Conservation (phyloP, 1,140 invertebrate species). For the Trachelipus rathkii region DNA sequence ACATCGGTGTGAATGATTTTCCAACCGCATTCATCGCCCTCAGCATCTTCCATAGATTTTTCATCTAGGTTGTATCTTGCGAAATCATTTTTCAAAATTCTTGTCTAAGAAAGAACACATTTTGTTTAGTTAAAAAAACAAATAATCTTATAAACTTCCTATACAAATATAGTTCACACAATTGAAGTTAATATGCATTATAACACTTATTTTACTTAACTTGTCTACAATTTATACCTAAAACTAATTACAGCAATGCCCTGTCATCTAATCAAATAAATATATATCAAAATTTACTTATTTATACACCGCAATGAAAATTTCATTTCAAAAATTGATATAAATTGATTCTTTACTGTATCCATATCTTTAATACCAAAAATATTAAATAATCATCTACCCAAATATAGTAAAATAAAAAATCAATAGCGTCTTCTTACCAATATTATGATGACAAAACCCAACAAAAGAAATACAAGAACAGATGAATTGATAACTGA, state of each 20-base stretch:
- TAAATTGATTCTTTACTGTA: background rate
- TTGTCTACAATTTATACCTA: no score
- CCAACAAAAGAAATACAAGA: conserved; percentile 56
- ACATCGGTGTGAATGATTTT: conserved; percentile 59
- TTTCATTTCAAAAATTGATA: background rate
- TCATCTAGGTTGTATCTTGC: conserved; percentile 55
- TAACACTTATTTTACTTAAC: no score
- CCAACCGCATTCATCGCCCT: conserved; percentile 56
- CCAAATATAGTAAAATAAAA: background rate
- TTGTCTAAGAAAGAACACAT: conserved; percentile 49
- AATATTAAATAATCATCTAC: background rate
- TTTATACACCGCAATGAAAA: no score
- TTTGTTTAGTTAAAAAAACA: background rate
- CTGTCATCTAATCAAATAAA: no score
- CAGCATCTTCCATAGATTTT: conserved; percentile 52
- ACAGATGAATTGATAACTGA: conserved; percentile 58
- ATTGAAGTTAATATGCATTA: no score
- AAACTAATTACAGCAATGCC: no score
- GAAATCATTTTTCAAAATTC: conserved; percentile 56
- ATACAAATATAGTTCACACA: no score
- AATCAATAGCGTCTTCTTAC: conserved; percentile 49
- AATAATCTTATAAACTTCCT: no score
- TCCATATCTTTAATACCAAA: background rate
- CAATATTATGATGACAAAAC: conserved; percentile 57
- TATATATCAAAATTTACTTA: no score